Conservation (phyloP, 2,888 invertebrate genomes). For the Hetaerina titia region DNA sequence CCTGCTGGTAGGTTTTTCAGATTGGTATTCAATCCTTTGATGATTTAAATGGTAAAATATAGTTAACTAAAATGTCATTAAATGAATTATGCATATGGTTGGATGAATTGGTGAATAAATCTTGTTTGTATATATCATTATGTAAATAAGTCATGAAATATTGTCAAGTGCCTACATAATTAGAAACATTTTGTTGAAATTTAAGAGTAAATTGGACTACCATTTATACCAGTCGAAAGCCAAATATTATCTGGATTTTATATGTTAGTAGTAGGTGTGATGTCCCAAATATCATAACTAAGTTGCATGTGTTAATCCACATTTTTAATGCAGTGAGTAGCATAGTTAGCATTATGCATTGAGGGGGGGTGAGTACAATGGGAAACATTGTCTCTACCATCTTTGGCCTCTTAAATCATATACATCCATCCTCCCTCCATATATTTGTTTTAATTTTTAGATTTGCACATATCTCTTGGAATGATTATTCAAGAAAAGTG, state of each 20-base stretch:
- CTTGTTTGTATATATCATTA: conserved; percentile 46
- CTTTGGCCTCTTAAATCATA: background rate
- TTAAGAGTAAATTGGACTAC: background rate
- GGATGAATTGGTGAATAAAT: conserved; percentile 23
- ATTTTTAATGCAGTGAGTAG: background rate
- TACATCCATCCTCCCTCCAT: background rate
- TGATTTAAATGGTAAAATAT: background rate
- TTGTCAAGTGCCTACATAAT: conserved; percentile 58
- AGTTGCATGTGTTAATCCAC: background rate
- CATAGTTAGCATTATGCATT: background rate
- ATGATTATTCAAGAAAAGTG: background rate
- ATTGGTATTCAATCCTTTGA: background rate
- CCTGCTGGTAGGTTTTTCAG: background rate
- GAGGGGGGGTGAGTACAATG: background rate
- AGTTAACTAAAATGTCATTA: background rate
- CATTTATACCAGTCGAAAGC: background rate
- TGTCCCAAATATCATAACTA: background rate
- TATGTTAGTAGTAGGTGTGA: background rate
- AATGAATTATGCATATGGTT: background rate
- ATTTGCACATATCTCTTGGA: conserved; percentile 9
- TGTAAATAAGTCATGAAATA: conserved; percentile 58
- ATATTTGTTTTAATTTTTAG: background rate
- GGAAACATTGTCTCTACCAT: background rate
- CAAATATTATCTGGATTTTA: conserved; percentile 24
- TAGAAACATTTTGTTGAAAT: conserved; percentile 29